Conservation (phyloP, 1,140 invertebrate species). For the Drosophila tsacasi region DNA sequence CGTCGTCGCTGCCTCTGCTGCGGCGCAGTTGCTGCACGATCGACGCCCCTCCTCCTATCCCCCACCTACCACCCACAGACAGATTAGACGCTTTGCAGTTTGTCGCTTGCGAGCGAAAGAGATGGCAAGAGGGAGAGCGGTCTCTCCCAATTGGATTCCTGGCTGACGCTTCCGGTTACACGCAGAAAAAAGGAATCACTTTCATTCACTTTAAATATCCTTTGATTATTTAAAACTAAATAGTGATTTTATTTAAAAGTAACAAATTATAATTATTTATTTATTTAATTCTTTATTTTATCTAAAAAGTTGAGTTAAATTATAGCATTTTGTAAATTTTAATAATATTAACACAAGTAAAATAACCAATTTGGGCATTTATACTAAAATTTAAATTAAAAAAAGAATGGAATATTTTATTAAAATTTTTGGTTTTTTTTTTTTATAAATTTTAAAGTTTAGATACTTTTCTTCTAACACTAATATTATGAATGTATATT, state of each 20-base stretch:
- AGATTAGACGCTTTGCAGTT: constrained; percentile 43
- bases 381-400: too few species aligned
- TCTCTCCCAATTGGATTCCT: constrained; percentile 39
- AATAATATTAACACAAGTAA: background rate
- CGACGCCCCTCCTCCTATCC: constrained; percentile 3
- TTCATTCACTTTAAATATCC: background rate
- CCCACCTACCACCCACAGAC: constrained; percentile 13
- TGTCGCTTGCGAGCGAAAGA: constrained; percentile 14
- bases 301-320: background rate
- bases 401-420: too few species aligned
- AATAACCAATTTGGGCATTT: background rate
- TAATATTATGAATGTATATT: too few species aligned
- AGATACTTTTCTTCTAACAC: too few species aligned
- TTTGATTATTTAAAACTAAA: background rate
- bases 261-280: background rate
- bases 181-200: background rate
- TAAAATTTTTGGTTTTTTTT: too few species aligned
- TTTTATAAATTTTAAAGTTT: too few species aligned
- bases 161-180: constrained; percentile 41
- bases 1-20: constrained; percentile 8
- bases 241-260: too few species aligned
- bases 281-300: background rate
- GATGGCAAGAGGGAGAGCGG: constrained; percentile 5
- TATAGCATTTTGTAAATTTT: background rate
- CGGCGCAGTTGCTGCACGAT: constrained; percentile 38